phyloP scores from a whole-genome alignment of 2,797 vertebrate genomes.

The Anisognathus igniventris region DNA sequence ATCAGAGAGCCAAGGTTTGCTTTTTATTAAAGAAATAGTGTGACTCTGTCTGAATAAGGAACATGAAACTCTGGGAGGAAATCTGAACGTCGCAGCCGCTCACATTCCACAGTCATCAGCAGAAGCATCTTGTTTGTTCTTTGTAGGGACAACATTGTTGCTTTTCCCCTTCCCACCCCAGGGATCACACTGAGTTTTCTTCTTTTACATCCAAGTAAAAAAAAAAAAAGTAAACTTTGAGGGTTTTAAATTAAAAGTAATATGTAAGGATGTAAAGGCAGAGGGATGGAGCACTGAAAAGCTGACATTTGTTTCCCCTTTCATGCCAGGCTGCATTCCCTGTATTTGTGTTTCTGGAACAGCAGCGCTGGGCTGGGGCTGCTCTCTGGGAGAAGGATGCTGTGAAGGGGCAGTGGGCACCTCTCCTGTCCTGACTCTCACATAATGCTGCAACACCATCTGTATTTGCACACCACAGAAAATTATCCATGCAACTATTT shows the following conservation, averaged over 20 bases:
- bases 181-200: background rate
- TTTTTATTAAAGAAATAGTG: slow-evolving; percentile 1
- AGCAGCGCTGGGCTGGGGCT: background rate
- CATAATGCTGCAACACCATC: fast-evolving
- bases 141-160: fast-evolving
- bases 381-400: background rate
- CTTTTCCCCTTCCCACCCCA: background rate
- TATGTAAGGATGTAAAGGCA: background rate
- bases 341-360: background rate
- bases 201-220: background rate
- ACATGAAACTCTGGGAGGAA: background rate
- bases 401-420: background rate
- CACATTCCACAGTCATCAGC: background rate
- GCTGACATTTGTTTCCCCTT: background rate
- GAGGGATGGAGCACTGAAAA: fast-evolving
- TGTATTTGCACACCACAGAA: fast-evolving
- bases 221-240: background rate
- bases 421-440: fast-evolving
- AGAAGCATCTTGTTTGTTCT: background rate
- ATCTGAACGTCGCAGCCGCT: background rate
- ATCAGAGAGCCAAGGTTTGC: background rate
- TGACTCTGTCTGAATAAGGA: background rate
- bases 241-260: background rate
- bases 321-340: fast-evolving
- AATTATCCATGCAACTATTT: fast-evolving